Conservation (phyloP, 2,797 vertebrate species). For the Ctenopoma multispine region DNA sequence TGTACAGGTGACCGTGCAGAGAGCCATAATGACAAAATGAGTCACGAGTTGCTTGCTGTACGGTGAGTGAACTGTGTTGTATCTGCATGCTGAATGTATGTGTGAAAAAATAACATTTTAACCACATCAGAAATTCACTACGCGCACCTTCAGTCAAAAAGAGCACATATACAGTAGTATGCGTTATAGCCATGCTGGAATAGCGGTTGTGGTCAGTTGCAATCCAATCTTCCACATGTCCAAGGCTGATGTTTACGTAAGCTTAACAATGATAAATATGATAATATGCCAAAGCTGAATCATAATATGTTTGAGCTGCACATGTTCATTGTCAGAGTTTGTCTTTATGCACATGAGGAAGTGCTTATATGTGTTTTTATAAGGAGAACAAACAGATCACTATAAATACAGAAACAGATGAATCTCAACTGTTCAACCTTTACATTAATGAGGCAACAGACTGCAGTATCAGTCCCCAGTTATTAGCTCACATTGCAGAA, state of each 20-base stretch:
- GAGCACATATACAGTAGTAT: neutral
- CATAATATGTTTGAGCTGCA: neutral
- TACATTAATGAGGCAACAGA: neutral
- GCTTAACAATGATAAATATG: neutral
- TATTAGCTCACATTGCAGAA: conserved; percentile 29
- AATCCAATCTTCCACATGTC: neutral
- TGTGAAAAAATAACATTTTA: neutral
- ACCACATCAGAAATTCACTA: neutral
- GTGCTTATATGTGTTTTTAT: neutral
- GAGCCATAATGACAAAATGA: conserved; percentile 85
- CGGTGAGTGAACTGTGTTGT: conserved; percentile 80
- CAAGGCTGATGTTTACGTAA: neutral
- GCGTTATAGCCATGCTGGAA: neutral
- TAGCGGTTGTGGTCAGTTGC: neutral
- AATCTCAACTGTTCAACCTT: neutral
- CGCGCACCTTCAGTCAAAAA: neutral
- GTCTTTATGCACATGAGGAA: too few relatives aligned
- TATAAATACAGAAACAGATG: neutral
- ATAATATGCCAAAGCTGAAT: neutral
- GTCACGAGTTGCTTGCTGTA: conserved; percentile 87
- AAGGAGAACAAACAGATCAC: neutral
- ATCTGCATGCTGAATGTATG: neutral
- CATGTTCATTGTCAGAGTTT: neutral
- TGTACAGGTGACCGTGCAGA: conserved; percentile 85
- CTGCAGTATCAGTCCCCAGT: neutral